phyloP scores from a whole-genome alignment of 2,888 invertebrate species.

The Rhogogaster chlorosoma region DNA sequence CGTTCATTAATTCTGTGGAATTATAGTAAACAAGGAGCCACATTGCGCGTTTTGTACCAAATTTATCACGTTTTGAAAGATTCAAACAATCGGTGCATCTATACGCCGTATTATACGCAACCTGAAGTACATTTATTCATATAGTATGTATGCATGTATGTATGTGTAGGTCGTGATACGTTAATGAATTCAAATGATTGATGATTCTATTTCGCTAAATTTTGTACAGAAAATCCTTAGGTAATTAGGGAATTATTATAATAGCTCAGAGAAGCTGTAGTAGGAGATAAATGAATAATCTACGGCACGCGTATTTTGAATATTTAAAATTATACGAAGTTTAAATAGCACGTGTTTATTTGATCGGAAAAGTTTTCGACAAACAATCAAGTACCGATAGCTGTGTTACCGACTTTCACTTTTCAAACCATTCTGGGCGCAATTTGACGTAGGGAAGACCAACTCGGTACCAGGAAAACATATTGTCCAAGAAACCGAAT shows the following conservation, averaged over 20 bases:
- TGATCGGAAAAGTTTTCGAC: not conserved
- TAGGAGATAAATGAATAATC: not conserved
- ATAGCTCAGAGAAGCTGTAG: not conserved
- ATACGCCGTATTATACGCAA: not conserved
- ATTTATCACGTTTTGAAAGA: not conserved
- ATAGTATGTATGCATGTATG: no score
- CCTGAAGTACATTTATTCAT: not conserved
- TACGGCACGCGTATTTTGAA: not conserved
- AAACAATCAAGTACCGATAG: not conserved
- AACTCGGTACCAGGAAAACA: not conserved
- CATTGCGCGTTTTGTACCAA: not conserved
- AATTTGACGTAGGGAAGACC: conserved; percentile 5
- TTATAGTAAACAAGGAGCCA: not conserved
- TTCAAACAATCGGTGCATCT: not conserved
- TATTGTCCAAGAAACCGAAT: not conserved
- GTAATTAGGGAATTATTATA: not conserved
- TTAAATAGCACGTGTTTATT: no score
- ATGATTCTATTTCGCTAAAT: not conserved
- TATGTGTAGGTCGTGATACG: no score
- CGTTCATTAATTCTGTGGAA: not conserved
- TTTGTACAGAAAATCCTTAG: not conserved
- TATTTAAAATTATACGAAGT: not conserved
- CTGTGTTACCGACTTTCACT: conserved; percentile 1
- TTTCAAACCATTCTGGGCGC: not conserved
- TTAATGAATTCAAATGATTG: not conserved